These are phyloP conservation scores for Drosophila oshimai DNA, from an alignment of 1,140 invertebrate genomes.

Conservation along the genomic window DNA sequence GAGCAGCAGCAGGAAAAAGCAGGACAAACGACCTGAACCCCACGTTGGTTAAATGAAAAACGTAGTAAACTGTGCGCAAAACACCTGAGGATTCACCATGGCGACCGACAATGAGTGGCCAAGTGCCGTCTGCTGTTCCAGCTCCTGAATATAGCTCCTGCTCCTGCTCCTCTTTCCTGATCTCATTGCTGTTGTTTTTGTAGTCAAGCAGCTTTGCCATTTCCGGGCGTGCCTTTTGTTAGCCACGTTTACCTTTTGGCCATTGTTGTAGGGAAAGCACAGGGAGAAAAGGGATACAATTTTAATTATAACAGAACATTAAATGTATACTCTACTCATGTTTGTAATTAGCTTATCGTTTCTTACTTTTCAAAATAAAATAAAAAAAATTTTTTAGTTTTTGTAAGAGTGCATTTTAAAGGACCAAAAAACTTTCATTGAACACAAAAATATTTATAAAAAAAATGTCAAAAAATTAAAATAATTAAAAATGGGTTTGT, in stretches of 20 bases:
- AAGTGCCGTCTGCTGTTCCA: constrained; percentile 55
- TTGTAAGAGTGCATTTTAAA: too few species aligned
- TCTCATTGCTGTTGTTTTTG: constrained; percentile 42
- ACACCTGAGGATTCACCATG: constrained; percentile 82
- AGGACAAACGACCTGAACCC: constrained; percentile 61
- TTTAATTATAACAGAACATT: background rate
- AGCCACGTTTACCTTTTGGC: constrained; percentile 69
- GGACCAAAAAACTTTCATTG: too few species aligned
- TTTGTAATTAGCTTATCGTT: too few species aligned
- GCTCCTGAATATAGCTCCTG: constrained; percentile 9
- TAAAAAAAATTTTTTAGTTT: too few species aligned
- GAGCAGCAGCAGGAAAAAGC: constrained; percentile 27
- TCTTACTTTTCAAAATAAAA: too few species aligned
- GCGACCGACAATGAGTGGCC: constrained; percentile 77
- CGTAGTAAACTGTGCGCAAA: constrained; percentile 80
- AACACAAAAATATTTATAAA: too few species aligned
- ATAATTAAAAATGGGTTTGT: background rate
- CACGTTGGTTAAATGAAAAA: constrained; percentile 77
- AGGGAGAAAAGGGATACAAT: background rate
- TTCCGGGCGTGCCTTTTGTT: constrained; percentile 77
- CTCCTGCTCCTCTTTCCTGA: background rate
- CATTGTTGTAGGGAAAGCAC: constrained; percentile 40
- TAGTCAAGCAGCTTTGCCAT: constrained; percentile 76
- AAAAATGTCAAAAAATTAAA: too few species aligned
- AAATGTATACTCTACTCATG: too few species aligned